Evolutionary conservation across 2,797 vertebrate species (phyloP), one percentile per base, ranked within the genome.

Genomic region (Pseudopleuronectes americanus): DNA sequence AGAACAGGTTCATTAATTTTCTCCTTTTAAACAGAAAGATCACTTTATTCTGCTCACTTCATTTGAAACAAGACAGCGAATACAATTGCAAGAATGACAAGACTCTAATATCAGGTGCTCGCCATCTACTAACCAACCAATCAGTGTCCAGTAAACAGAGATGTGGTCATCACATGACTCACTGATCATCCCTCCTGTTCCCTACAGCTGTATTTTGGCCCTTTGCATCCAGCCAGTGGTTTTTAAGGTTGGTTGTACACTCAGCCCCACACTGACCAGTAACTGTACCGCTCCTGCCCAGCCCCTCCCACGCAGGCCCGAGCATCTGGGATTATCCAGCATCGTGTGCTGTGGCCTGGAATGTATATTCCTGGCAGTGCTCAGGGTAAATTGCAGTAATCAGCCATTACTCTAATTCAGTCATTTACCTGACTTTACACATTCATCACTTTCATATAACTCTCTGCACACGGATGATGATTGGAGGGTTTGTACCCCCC

Each of bases 361-460:
- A 81, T 85, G 74, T 73, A 82, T 81, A 84, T 84, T 89, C 82
- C 89, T 92, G 91, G 88, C 88, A 84, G 61, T 33, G 79, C 79
- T 88, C 77, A 60, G 77, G 66, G 77, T 79, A 90, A 93, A 91
- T 93, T 89, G 84, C 92, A 71, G 80, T 86, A 93, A 91, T 92
- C 89, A 92, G 81, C 90, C 86, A 90, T 91, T 91, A 89, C 81
- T 90, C 68, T 88, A 91, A 91, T 92, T 83, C 90, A 87, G 83
- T 80, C 81, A 85, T 93, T 92, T 91, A 91, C 83, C 87, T 83
- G 90, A 89, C 84, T 87, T 81, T 80, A 87, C 84, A 87, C 91
- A 92, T 93, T 89, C 87, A 93, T 93, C 90, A 92, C 87, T 85
- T 85, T 83, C 74, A 80, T 87, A 78, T 79, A 74, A 64, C 74